These are phyloP conservation scores for Callaeas wilsoni DNA, from an alignment of 2,113 vertebrate genomes.

Conservation along the genomic window DNA sequence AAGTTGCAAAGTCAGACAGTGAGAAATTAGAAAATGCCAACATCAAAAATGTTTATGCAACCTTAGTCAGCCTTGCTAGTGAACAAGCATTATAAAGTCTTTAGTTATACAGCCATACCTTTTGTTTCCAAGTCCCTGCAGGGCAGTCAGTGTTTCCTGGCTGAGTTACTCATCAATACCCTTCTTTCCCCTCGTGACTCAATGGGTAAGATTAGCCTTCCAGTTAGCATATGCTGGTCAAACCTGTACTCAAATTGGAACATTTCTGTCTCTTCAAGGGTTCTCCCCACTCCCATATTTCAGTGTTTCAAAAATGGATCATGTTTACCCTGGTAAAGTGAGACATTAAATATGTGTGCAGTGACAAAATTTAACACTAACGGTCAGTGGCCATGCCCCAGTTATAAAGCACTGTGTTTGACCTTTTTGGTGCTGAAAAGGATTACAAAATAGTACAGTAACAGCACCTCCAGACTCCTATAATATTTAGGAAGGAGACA, in stretches of 20 bases:
- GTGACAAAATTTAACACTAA: not conserved
- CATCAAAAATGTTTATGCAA: not conserved
- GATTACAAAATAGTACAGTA: not conserved
- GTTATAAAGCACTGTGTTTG: not conserved
- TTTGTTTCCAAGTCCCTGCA: not conserved
- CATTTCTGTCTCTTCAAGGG: not conserved
- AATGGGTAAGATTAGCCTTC: not conserved
- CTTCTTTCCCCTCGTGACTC: not conserved
- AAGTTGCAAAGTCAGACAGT: not conserved
- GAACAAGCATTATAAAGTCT: not conserved
- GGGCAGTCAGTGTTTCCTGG: not conserved
- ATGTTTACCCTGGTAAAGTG: not conserved
- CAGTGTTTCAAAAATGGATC: not conserved
- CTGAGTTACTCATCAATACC: not conserved
- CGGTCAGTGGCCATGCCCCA: not conserved
- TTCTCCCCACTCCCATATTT: not conserved
- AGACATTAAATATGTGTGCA: not conserved
- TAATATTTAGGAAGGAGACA: not conserved
- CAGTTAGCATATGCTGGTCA: not conserved
- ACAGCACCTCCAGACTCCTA: not conserved
- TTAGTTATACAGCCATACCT: not conserved
- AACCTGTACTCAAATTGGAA: not conserved
- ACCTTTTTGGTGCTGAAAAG: not conserved
- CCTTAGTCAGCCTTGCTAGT: not conserved
- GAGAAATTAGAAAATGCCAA: not conserved